These are phyloP conservation scores for Drosophila kepulauana DNA, from an alignment of 1,140 invertebrate genomes.

Conservation along the genomic window DNA sequence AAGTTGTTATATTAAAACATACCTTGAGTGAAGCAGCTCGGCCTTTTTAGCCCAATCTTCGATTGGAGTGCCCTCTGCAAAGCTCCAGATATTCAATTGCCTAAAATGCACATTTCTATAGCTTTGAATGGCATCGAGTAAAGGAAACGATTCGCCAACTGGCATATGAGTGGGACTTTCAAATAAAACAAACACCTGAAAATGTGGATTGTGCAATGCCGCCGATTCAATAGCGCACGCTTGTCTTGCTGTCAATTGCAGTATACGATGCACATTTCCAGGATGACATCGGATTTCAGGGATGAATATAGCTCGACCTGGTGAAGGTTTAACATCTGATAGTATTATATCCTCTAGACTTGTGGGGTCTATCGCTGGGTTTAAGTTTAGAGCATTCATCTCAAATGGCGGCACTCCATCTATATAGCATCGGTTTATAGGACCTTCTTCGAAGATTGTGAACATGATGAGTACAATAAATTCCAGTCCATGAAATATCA, in stretches of 20 bases:
- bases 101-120: conserved; percentile 88
- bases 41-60: conserved; percentile 87
- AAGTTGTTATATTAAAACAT: background rate
- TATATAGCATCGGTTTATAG: background rate
- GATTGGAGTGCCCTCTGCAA: conserved; percentile 87
- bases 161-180: conserved; percentile 85
- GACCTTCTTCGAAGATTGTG: background rate
- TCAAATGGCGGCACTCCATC: background rate
- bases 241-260: conserved; percentile 86
- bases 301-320: conserved; percentile 87
- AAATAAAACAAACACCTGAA: conserved; percentile 87
- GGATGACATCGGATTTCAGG: conserved; percentile 86
- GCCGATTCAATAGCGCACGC: conserved; percentile 90
- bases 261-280: background rate
- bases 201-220: conserved; percentile 87
- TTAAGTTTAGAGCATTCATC: background rate
- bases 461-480: background rate
- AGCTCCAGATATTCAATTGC: conserved; percentile 86
- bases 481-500: conserved; percentile 4
- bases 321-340: background rate
- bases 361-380: background rate
- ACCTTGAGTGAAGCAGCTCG: conserved; percentile 86
- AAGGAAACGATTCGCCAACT: conserved; percentile 49
- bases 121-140: conserved; percentile 84
- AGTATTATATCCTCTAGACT: background rate